Evolutionary conservation across 2,888 invertebrate genomes (phyloP).

Genomic region (Bimastos eiseni): DNA sequence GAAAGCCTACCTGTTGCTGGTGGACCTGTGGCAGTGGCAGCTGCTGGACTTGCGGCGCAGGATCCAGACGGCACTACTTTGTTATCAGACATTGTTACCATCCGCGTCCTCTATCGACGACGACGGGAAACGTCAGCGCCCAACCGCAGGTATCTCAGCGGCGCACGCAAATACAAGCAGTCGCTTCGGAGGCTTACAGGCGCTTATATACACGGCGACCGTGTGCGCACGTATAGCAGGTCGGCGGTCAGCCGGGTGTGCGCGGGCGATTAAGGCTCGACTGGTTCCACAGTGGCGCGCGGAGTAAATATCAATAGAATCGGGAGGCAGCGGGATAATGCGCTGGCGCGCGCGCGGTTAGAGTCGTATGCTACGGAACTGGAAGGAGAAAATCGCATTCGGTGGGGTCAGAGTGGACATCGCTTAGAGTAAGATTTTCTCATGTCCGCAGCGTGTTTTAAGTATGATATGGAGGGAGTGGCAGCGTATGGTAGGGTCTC

Average conservation of each 20-base stretch:
- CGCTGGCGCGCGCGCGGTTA: background rate
- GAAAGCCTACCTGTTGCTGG: background rate
- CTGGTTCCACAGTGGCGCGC: background rate
- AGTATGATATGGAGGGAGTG: background rate
- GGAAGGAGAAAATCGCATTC: background rate
- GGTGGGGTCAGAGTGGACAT: background rate
- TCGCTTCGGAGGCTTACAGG: background rate
- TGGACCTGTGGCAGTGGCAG: background rate
- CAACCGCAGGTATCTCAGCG: background rate
- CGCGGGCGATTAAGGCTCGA: background rate
- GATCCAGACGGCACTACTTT: background rate
- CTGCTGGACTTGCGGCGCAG: background rate
- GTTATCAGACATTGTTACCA: background rate
- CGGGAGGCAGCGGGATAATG: background rate
- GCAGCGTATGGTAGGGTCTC: no score
- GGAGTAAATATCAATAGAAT: constrained; percentile 6
- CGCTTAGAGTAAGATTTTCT: background rate
- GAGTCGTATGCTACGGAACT: background rate
- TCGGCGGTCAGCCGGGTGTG: background rate
- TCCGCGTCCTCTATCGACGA: background rate
- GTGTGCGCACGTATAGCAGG: background rate
- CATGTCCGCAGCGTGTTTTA: background rate
- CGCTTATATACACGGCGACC: background rate
- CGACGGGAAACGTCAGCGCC: background rate
- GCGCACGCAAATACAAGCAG: background rate